Base-by-base conservation (phyloP, 2,797 vertebrate species). In the Mormyrus hasselquistii region DNA sequence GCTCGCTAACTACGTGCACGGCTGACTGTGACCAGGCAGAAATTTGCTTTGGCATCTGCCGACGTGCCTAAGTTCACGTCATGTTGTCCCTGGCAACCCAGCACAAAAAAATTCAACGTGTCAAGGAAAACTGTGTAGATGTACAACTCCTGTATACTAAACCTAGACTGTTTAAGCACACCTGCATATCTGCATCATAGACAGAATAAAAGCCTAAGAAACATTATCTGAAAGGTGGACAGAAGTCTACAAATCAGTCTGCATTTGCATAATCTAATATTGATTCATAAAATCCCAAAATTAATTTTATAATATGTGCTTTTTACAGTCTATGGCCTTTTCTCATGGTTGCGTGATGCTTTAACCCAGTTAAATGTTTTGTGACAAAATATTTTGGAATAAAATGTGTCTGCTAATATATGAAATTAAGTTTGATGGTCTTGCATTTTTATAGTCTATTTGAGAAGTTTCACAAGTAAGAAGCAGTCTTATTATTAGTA, bases 11-110 rank as follows among this genome's bases (percentile, higher is more conserved):
- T 38, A 57, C 86, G 8, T 14, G 84, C 86, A 87, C 16, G 8
- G 38, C 4, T 62, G 55, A 86, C 84, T 53, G 84, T 29, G 25
- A 41, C 86, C 86, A 87, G 55, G 59, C 55, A 87, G 86, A 59
- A n/a, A 59, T 87, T 55, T 38, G 19, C 29, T 38, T 59, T 59
- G 86, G 86, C 86, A 22, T 44, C 16, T 8, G 34, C 12, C 9
- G 38, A 87, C 14, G 9, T 59, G 84, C 84, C 25, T 25, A 14
- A 53, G 84, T 84, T 47, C n/a, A 86, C 29, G 50, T 53, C 84
- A 86, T 52, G 86, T 87, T 41, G 55, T 62, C 55, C 55, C 55
- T 44, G 55, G 55, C 55, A 62, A 87, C 53, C 52, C 38, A 50
- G 29, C 38, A 44, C n/a, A 47, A 62, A 62, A 53, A 59, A 62